Evolutionary conservation across 2,113 vertebrate genomes (phyloP).

Genomic region (Hylia prasina): DNA sequence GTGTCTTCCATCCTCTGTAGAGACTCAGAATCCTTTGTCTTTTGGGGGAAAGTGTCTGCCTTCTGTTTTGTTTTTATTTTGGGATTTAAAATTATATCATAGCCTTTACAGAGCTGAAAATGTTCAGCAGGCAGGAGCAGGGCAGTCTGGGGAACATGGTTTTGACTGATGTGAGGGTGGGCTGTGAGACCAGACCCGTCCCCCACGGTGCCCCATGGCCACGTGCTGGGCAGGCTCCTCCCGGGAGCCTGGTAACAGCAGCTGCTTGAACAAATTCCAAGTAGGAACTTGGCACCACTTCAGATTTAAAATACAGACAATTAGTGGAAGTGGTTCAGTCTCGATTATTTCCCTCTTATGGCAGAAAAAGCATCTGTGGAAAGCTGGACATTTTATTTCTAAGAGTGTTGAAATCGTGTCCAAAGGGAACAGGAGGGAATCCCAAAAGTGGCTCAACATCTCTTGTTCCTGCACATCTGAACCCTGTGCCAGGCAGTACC

Average conservation of each 20-base stretch:
- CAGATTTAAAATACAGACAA: background rate
- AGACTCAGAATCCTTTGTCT: background rate
- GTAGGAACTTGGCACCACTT: background rate
- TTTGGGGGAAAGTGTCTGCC: background rate
- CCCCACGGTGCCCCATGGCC: background rate
- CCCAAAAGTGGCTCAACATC: background rate
- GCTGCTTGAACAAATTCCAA: background rate
- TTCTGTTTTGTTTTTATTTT: background rate
- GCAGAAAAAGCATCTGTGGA: background rate
- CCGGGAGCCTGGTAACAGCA: background rate
- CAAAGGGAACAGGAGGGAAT: background rate
- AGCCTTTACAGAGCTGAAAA: background rate
- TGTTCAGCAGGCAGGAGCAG: background rate
- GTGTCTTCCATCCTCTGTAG: background rate
- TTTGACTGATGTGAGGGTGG: background rate
- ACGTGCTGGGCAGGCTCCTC: accelerated
- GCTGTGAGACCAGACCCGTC: background rate
- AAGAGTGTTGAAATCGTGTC: background rate
- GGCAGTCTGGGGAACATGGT: background rate
- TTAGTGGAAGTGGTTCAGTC: slow-evolving; percentile 22
- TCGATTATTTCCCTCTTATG: slow-evolving; percentile 16
- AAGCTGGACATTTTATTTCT: background rate
- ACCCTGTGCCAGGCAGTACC: background rate
- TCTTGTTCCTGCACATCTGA: background rate
- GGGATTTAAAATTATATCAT: background rate